Conservation (phyloP, 2,113 vertebrate species). For the Ancistrus triradiatus region DNA sequence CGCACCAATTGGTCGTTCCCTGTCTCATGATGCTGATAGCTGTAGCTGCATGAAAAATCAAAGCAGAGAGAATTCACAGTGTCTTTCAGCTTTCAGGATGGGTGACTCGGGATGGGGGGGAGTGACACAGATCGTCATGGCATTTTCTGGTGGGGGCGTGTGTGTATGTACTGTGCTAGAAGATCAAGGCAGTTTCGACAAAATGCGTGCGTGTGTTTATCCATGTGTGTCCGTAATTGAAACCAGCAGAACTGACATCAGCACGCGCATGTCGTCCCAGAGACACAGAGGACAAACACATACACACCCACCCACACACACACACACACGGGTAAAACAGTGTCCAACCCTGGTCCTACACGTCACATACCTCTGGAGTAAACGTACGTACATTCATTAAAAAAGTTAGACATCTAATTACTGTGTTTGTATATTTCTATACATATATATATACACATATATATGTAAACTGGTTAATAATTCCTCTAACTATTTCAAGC, state of each 20-base stretch:
- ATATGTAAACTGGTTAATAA: constrained; percentile 33
- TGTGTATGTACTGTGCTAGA: constrained; percentile 28
- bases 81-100: constrained; percentile 50
- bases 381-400: constrained; percentile 40
- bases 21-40: no score
- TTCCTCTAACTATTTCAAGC: constrained; percentile 33
- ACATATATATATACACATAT: neutral
- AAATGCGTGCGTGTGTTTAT: constrained; percentile 13
- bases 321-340: constrained; percentile 21
- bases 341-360: constrained; percentile 48
- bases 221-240: constrained; percentile 19
- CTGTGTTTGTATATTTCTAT: neutral
- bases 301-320: constrained; percentile 3
- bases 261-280: constrained; percentile 30
- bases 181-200: constrained; percentile 33
- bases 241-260: constrained; percentile 26
- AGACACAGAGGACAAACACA: constrained; percentile 28
- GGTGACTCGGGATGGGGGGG: constrained; percentile 32
- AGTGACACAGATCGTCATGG: constrained; percentile 23
- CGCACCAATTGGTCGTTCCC: constrained; percentile 17
- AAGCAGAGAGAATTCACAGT: constrained; percentile 46
- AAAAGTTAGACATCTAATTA: constrained; percentile 7
- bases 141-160: constrained; percentile 10
- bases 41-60: neutral
- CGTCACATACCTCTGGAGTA: constrained; percentile 42